These are phyloP conservation scores for Harpagifer antarcticus DNA, from an alignment of 2,797 vertebrate genomes.

Conservation along the genomic window DNA sequence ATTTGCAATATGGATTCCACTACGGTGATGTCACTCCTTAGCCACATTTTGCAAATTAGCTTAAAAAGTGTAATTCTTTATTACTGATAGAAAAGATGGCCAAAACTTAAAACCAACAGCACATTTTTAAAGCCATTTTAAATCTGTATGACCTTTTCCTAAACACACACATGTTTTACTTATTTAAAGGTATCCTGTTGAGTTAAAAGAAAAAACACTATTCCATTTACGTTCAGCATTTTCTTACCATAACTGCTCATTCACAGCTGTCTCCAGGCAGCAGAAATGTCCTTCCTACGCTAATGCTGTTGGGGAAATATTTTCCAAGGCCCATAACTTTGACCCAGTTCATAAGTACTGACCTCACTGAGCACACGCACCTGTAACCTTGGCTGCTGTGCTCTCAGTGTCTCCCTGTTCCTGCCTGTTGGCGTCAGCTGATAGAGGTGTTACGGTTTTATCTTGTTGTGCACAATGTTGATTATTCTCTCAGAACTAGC, in stretches of 20 bases:
- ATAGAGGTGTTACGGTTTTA: too few species aligned
- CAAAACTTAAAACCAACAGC: not conserved
- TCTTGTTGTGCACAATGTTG: too few species aligned
- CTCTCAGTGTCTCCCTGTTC: too few species aligned
- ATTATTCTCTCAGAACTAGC: too few species aligned
- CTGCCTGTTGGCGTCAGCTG: too few species aligned
- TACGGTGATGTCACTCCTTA: not conserved
- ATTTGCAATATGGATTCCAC: not conserved
- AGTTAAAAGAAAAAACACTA: constrained; percentile 1
- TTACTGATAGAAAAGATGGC: not conserved
- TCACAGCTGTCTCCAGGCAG: not conserved
- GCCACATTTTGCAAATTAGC: not conserved
- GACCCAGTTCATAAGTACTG: too few species aligned
- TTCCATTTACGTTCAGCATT: not conserved
- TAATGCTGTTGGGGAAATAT: not conserved
- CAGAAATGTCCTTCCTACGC: not conserved
- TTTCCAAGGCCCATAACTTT: too few species aligned
- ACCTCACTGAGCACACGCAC: too few species aligned
- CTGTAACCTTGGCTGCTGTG: too few species aligned
- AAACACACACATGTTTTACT: not conserved
- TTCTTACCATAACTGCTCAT: not conserved
- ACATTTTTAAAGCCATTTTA: not conserved
- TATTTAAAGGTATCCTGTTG: not conserved
- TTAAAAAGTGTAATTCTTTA: not conserved
- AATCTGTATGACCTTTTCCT: not conserved